Evolutionary conservation across 2,888 invertebrate genomes (phyloP), one percentile per base, ranked within the genome.

Genomic region (Bombylius discolor): DNA sequence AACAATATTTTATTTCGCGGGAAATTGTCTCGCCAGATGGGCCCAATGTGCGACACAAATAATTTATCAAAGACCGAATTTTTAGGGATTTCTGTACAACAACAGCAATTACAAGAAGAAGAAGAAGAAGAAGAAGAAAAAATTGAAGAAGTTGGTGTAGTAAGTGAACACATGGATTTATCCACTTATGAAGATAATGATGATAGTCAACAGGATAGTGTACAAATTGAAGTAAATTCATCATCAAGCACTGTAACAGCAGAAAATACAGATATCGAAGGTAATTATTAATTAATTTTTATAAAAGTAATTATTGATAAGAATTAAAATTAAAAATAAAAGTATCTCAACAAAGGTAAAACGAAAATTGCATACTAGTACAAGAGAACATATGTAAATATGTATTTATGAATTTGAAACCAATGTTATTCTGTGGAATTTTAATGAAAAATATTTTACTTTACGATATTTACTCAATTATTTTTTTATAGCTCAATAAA

Each of bases 11-110:
- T 23, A 23, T 23, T 11, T 45, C 51, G 47, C 55, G 49, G 55
- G 49, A 53, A 58, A 49, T 52, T 14, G 11, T 53, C 54, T 48
- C 31, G 47, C 56, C 62, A 62, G 62, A 64, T 64, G 63, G 63
- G 64, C 59, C 64, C 63, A 59, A 62, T 64, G 64, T 62, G 63
- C 57, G 62, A 64, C 55, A 59, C 60, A 49, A 62, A 55, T 39
- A 46, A 42, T 11, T 42, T 42, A 11, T 8, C 50, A 46, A 52
- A 14, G 39, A 50, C 55, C 9, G 12, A 50, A n/a, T 14, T n/a
- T 49, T 32, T 14, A 42, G 12, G 11, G 11, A 42, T 42, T 11
- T 11, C 39, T 11, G 11, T 11, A 42, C 4, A 42, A 11, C 39
- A 42, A 42, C 7, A 11, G 1, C 11, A 42, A 42, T 4, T 4